Evolutionary conservation across 2,113 vertebrate genomes (phyloP).

Genomic region (Bettongia penicillata): DNA sequence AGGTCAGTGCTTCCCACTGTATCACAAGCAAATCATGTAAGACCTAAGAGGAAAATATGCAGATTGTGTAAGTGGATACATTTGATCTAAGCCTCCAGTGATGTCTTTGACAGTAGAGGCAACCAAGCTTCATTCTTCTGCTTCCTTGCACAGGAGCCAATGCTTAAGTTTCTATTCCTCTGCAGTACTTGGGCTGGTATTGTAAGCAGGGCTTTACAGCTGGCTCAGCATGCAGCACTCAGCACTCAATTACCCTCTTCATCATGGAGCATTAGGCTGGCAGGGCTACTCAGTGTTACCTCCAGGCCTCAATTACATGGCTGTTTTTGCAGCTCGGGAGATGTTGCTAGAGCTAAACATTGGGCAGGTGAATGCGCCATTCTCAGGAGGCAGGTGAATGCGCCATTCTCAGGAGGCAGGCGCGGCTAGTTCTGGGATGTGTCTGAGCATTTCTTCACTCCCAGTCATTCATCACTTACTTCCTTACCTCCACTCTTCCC

Average conservation of each 20-base stretch:
- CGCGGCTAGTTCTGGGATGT: neutral
- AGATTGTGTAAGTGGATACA: neutral
- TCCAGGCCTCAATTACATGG: neutral
- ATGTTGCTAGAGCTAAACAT: neutral
- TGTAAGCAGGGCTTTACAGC: neutral
- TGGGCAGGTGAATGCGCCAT: neutral
- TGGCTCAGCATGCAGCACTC: neutral
- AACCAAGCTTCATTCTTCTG: neutral
- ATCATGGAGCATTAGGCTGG: neutral
- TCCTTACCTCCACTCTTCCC: neutral
- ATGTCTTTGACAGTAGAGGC: neutral
- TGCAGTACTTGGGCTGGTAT: neutral
- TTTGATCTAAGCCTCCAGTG: neutral
- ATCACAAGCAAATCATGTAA: neutral
- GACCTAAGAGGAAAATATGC: neutral
- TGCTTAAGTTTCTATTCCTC: neutral
- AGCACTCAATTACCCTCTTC: neutral
- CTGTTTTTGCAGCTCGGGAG: neutral
- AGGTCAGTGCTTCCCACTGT: neutral
- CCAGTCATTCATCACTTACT: neutral
- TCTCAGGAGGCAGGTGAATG: neutral
- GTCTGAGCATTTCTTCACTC: neutral
- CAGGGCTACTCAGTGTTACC: neutral
- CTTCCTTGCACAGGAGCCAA: neutral
- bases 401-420: neutral